Evolutionary conservation across 2,113 vertebrate genomes (phyloP).

Genomic region (Urocolius indicus): DNA sequence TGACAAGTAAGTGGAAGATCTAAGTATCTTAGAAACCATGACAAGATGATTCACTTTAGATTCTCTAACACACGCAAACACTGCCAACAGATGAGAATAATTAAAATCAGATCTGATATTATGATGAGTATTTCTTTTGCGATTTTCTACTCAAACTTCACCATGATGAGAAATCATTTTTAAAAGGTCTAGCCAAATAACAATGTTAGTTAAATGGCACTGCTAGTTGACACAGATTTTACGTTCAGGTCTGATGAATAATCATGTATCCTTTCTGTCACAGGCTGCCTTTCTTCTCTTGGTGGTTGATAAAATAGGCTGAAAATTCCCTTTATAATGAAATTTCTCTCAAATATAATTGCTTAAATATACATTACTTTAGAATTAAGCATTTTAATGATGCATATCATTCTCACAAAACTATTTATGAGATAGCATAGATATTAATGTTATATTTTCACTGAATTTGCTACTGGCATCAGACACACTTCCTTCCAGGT

Average conservation of each 20-base stretch:
- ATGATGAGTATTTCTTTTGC: neutral
- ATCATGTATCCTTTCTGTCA: neutral
- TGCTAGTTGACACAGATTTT: neutral
- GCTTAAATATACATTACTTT: neutral
- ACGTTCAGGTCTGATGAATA: neutral
- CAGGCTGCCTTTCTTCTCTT: neutral
- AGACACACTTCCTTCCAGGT: neutral
- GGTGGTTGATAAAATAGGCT: neutral
- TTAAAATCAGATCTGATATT: neutral
- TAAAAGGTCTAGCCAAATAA: neutral
- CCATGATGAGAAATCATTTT: neutral
- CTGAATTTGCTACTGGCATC: neutral
- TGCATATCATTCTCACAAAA: neutral
- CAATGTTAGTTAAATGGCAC: neutral
- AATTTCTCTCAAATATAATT: neutral
- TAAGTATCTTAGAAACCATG: neutral
- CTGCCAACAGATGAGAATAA: neutral
- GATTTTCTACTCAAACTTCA: neutral
- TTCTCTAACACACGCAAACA: neutral
- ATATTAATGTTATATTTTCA: conserved; percentile 10
- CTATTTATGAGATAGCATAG: neutral
- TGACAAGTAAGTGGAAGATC: neutral
- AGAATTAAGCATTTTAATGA: conserved; percentile 23
- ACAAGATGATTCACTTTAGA: neutral
- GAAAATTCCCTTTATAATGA: neutral